These are phyloP conservation scores for Cirrhinus molitorella DNA, from an alignment of 2,797 vertebrate species.

Conservation along the genomic window DNA sequence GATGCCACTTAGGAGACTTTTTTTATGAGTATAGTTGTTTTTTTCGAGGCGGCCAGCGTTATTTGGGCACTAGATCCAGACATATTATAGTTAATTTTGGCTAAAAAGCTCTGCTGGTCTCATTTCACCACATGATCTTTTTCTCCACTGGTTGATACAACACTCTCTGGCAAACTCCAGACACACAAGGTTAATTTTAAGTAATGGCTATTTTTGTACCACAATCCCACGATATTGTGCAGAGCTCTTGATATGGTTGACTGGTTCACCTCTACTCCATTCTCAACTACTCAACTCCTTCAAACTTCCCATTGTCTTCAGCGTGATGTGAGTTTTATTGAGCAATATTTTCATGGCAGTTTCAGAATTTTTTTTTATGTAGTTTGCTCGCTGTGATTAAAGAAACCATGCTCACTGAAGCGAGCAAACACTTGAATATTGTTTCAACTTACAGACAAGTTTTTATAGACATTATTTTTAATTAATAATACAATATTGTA, in stretches of 20 bases:
- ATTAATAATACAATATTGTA: too few relatives aligned
- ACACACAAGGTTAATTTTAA: conserved; percentile 15
- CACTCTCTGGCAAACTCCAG: conserved; percentile 19
- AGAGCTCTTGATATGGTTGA: conserved; percentile 4
- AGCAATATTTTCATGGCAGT: background rate
- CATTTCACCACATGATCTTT: conserved; percentile 11
- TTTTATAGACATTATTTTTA: too few relatives aligned
- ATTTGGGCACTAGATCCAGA: background rate
- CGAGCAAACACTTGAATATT: too few relatives aligned
- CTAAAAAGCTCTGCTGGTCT: conserved; percentile 6
- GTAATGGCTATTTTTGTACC: conserved; percentile 28
- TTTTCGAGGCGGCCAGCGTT: background rate
- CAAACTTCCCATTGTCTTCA: background rate
- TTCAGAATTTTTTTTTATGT: background rate
- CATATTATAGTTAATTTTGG: conserved; percentile 1
- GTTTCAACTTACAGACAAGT: too few relatives aligned
- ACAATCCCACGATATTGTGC: background rate
- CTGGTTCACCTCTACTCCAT: background rate
- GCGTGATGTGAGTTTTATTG: background rate
- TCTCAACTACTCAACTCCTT: background rate
- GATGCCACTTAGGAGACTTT: background rate
- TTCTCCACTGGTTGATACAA: background rate
- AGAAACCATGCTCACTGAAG: too few relatives aligned
- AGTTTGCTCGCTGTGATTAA: too few relatives aligned
- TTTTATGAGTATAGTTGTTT: background rate